Evolutionary conservation across 2,797 vertebrate genomes (phyloP), one percentile per base, ranked within the genome.

Genomic region (Euphonia xanthogaster): DNA sequence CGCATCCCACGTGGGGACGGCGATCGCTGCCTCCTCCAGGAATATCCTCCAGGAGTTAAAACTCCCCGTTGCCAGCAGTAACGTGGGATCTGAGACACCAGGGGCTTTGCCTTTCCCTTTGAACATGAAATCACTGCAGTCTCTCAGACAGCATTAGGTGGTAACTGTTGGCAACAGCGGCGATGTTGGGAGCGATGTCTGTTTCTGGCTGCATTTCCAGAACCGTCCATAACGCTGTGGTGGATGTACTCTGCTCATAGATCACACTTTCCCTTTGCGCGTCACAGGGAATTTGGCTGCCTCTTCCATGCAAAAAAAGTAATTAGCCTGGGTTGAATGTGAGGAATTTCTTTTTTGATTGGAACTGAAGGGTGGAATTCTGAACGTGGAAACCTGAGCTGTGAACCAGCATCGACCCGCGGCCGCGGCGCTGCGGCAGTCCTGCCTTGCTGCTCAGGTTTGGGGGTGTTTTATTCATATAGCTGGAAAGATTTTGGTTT

Each of bases 141-240:
- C 31, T 76, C 83, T 94, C 92, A 82, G 80, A 39, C 83, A 92
- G 0, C 93, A 73, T 85, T 85, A 93, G 86, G 92, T 96, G 88
- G 93, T 93, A 91, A 40, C 95, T 93, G 86, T 63, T 95, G 93
- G 94, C 94, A 96, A 87, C 92, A 63, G 86, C 80, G 40, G 27
- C 7, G 16, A 87, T 31, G 95, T 86, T 79, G 71, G 89, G 84
- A 94, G 88, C 35, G 24, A 72, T 44, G 75, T 77, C 25, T 65
- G 79, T n/a, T 94, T 89, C 94, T 91, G 90, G 91, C 87, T 86
- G 28, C 57, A 14, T 94, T 92, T 90, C 90, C 87, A 72, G 85
- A 94, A 21, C 78, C 88, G 78, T 96, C 92, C 89, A 3, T 94
- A 93, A 91, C 68, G 17, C 20, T 31, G 68, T 14, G 11, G 12